These are phyloP conservation scores for Neomonachus schauinslandi DNA, from an alignment of 2,113 vertebrate genomes.

Conservation along the genomic window DNA sequence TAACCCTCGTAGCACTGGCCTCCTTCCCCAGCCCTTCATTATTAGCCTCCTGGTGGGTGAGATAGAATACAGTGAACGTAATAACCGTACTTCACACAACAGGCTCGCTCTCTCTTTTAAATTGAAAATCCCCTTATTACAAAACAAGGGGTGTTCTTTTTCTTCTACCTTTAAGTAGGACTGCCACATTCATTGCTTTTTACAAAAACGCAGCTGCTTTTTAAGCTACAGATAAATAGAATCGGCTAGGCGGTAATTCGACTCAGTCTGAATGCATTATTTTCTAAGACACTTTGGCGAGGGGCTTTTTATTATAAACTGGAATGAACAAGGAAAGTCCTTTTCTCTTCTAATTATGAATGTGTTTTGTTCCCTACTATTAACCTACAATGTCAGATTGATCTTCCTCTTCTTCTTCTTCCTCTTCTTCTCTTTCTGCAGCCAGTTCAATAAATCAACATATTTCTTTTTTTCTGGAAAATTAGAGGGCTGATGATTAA, in stretches of 20 bases:
- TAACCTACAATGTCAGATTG: slow-evolving; percentile 85
- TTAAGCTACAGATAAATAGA: slow-evolving; percentile 92
- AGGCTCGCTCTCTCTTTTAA: slow-evolving; percentile 88
- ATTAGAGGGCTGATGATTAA: slow-evolving; percentile 85
- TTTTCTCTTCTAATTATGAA: slow-evolving; percentile 88
- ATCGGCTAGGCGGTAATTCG: slow-evolving; percentile 88
- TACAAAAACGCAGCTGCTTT: slow-evolving; percentile 92
- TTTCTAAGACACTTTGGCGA: slow-evolving; percentile 87
- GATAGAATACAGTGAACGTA: slow-evolving; percentile 91
- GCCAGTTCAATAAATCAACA: slow-evolving; percentile 84
- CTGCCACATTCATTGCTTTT: slow-evolving; percentile 90
- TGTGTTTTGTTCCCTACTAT: slow-evolving; percentile 84
- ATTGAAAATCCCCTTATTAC: slow-evolving; percentile 93
- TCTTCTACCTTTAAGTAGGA: slow-evolving; percentile 89
- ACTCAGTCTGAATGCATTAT: slow-evolving; percentile 88
- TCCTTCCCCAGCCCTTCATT: slow-evolving; percentile 88
- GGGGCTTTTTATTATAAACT: slow-evolving; percentile 85
- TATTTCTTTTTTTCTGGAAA: slow-evolving; percentile 73
- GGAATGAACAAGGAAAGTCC: slow-evolving; percentile 85
- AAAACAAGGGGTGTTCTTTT: slow-evolving; percentile 92
- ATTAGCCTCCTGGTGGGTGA: slow-evolving; percentile 91
- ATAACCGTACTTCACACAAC: slow-evolving; percentile 91
- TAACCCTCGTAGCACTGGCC: slow-evolving; percentile 88
- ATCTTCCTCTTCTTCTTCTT: slow-evolving; percentile 74
- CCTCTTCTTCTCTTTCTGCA: slow-evolving; percentile 69